A percentile compares a stretch with the other conserved stretches of the same genome.
phyloP scores from a whole-genome alignment of 23 tunicate genomes.

The Phallusia fumigata region DNA sequence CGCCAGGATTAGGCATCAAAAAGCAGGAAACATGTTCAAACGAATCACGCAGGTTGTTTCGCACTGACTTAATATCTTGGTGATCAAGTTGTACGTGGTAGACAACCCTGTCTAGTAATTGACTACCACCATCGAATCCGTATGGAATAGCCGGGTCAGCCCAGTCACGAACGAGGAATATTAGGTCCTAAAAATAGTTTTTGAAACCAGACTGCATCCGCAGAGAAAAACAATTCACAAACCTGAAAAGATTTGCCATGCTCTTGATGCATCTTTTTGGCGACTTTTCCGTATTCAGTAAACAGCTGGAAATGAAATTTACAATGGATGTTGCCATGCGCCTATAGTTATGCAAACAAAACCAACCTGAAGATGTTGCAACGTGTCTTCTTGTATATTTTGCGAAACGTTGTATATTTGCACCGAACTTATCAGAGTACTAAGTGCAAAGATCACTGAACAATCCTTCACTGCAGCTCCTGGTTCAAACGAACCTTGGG shows the following conservation, averaged over 20 bases:
- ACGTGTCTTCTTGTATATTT: constrained; percentile 27
- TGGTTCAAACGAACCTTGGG: constrained; percentile 33
- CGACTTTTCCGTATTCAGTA: not conserved
- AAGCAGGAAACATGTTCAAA: constrained; percentile 38
- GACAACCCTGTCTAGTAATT: constrained; percentile 5
- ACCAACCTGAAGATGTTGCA: constrained; percentile 38
- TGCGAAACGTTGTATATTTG: constrained; percentile 26
- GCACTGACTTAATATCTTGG: constrained; percentile 15
- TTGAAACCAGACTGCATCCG: not conserved
- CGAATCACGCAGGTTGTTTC: constrained; percentile 27
- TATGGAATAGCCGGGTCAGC: constrained; percentile 15
- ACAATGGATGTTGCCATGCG: not conserved
- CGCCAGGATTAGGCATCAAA: constrained; percentile 51
- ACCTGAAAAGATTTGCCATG: not conserved
- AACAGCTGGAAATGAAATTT: not conserved
- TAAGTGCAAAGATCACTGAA: constrained; percentile 28
- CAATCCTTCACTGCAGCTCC: constrained; percentile 17
- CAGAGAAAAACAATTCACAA: not conserved
- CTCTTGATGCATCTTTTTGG: not conserved
- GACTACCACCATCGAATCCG: constrained; percentile 42
- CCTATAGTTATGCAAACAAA: not conserved
- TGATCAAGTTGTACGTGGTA: constrained; percentile 11
- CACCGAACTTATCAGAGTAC: constrained; percentile 32
- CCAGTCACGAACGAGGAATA: constrained; percentile 46
- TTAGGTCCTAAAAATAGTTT: constrained; percentile 20